Conservation (phyloP, 1,140 invertebrate genomes). For the Brachionus asplanchnoidis region DNA sequence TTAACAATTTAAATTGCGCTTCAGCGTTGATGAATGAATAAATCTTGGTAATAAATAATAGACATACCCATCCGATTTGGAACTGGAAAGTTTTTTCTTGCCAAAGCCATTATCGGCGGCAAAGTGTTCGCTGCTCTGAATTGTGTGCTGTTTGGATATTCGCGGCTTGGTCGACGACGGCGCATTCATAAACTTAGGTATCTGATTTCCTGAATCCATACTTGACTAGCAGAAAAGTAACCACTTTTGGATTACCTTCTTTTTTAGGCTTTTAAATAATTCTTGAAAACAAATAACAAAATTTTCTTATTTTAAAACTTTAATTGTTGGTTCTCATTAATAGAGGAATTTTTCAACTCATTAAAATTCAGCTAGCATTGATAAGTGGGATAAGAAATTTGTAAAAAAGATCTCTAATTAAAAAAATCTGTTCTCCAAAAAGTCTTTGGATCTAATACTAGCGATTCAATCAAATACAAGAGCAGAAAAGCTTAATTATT, state of each 20-base stretch:
- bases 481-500: neutral
- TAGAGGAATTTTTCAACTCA: neutral
- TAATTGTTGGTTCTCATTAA: conserved; percentile 27
- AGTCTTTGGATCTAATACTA: neutral
- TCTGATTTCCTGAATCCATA: neutral
- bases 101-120: neutral
- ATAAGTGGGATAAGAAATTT: conserved; percentile 3
- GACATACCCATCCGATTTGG: conserved; percentile 25
- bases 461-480: neutral
- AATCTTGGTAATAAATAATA: neutral
- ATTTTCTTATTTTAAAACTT: conserved; percentile 9
- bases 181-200: neutral
- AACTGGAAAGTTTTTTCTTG: neutral
- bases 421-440: neutral
- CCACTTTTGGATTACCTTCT: neutral
- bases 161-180: neutral
- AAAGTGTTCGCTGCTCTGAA: neutral
- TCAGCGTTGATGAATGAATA: neutral
- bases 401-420: conserved; percentile 7
- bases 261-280: neutral
- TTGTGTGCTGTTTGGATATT: neutral
- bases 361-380: neutral
- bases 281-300: neutral
- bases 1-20: neutral
- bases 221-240: neutral